Evolutionary conservation across 2,797 vertebrate genomes (phyloP), one percentile per base, ranked within the genome.

Genomic region (Balearica regulorum): DNA sequence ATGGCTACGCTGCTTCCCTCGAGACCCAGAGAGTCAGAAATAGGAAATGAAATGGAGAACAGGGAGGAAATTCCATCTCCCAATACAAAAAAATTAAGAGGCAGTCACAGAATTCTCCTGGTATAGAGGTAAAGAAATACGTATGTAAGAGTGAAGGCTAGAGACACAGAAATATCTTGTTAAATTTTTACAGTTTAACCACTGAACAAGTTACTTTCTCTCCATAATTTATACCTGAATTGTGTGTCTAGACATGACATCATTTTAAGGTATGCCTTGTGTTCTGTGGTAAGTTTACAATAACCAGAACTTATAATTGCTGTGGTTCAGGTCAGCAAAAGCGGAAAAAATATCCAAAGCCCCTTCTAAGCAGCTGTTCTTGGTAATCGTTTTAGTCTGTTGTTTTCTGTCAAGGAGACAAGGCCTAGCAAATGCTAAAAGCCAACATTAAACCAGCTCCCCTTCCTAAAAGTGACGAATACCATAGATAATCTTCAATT

Each of bases 201-300:
- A 96, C 97, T 86, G 92, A 98, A 96, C 96, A 97, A 95, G 97
- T 97, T 96, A 96, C 97, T 95, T 97, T 96, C 96, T 97, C 97
- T 96, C 94, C 69, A 90, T 98, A 97, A 98, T 98, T 98, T 98
- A 98, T 98, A 98, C 98, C 98, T 98, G 98, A 98, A 97, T 97
- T 95, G 94, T 93, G 90, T 87, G 98, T 98, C 98, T 98, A 98
- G 98, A 98, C 98, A 98, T 98, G 97, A 98, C 98, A 97, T 98
- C 98, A 98, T 94, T 89, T 96, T 97, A 97, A 98, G 97, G 97
- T 97, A 97, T 95, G 97, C 97, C 96, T 97, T 96, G 94, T 97
- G 84, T 97, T 97, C 97, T 96, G 95, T 87, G 90, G 97, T 95
- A 94, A 96, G 96, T 97, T 98, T 98, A 98, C 97, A 97, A 97